These are phyloP conservation scores for Formica exsecta DNA, from an alignment of 1,140 invertebrate genomes.

Conservation along the genomic window DNA sequence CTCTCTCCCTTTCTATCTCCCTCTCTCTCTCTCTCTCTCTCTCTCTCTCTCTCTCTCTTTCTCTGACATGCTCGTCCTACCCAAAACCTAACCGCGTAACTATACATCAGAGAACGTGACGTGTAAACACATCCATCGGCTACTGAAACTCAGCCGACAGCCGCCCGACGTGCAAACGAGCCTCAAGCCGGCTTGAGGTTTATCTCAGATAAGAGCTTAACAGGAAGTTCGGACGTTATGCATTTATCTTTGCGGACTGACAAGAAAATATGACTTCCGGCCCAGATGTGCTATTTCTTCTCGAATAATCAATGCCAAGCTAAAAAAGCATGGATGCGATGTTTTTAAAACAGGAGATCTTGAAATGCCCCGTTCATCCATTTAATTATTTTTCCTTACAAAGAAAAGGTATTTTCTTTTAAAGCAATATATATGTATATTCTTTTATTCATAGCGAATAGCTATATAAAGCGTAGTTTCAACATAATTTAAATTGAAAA, in stretches of 20 bases:
- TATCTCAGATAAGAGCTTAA: slow-evolving; percentile 57
- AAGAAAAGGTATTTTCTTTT: background rate
- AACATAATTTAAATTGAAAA: no score
- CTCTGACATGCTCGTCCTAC: slow-evolving; percentile 31
- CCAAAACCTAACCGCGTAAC: slow-evolving; percentile 60
- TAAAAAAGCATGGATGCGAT: background rate
- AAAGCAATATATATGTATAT: background rate
- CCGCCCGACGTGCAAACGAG: slow-evolving; percentile 57
- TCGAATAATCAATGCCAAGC: background rate
- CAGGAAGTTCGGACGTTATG: slow-evolving; percentile 54
- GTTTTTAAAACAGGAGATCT: background rate
- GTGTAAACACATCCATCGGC: slow-evolving; percentile 64
- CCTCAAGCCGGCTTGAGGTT: slow-evolving; percentile 57
- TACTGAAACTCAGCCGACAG: slow-evolving; percentile 60
- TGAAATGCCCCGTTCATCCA: background rate
- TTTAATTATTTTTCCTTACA: background rate
- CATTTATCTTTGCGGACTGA: slow-evolving; percentile 54
- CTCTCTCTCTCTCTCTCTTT: no score
- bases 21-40: background rate
- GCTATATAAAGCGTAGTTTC: no score
- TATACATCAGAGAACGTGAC: slow-evolving; percentile 63
- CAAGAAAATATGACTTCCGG: slow-evolving; percentile 56
- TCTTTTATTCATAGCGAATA: background rate
- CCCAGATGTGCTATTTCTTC: slow-evolving; percentile 24
- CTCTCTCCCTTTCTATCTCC: no score